A percentile compares a stretch with the other conserved stretches of the same genome.
These are phyloP conservation scores for Aphodius sticticus DNA, from an alignment of 2,888 invertebrate genomes.

Conservation along the genomic window DNA sequence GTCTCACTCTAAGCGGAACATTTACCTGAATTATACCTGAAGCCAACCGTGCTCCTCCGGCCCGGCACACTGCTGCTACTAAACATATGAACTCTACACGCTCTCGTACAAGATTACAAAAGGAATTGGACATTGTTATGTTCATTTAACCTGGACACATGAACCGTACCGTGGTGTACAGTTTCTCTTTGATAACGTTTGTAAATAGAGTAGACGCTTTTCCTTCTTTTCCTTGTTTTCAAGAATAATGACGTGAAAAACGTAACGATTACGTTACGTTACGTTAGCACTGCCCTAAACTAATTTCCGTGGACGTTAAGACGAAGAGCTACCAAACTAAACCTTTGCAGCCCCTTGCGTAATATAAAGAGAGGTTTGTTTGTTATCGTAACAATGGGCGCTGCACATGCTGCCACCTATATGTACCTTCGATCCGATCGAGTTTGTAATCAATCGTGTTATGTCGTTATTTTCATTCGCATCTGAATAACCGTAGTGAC, in stretches of 20 bases:
- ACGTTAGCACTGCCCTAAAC: too few relatives aligned
- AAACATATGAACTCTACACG: slow-evolving; percentile 33
- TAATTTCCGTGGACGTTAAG: too few relatives aligned
- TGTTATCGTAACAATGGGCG: too few relatives aligned
- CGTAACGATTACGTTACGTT: background rate
- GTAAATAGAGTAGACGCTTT: background rate
- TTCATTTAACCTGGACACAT: slow-evolving; percentile 25
- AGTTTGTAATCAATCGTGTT: too few relatives aligned
- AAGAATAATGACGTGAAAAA: background rate
- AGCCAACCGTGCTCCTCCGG: background rate
- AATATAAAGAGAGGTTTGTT: too few relatives aligned
- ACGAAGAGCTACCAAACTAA: too few relatives aligned
- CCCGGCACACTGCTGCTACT: slow-evolving; percentile 11
- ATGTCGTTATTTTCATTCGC: too few relatives aligned
- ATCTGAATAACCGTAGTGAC: too few relatives aligned
- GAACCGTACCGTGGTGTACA: background rate
- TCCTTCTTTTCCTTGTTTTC: background rate
- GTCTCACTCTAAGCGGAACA: slow-evolving; percentile 33
- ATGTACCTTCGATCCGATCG: too few relatives aligned
- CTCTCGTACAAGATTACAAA: slow-evolving; percentile 36
- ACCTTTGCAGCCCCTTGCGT: too few relatives aligned
- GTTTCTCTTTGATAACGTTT: background rate
- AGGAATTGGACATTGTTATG: slow-evolving; percentile 34
- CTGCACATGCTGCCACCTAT: too few relatives aligned
- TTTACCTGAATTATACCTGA: slow-evolving; percentile 37